Evolutionary conservation across 2,888 invertebrate species (phyloP).

Genomic region (Bedellia somnulentella): DNA sequence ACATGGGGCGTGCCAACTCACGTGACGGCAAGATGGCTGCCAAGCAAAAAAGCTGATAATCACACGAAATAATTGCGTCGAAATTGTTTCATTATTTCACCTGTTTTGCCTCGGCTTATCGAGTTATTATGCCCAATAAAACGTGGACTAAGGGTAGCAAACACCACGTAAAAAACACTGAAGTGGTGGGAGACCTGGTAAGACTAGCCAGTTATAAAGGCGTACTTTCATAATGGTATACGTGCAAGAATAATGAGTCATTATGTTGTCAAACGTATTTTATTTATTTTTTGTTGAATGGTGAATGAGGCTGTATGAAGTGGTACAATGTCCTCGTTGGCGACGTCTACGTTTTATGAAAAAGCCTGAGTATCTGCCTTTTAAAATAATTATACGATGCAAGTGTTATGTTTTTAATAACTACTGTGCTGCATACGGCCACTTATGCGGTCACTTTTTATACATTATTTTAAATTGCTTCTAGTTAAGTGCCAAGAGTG

Average conservation of each 20-base stretch:
- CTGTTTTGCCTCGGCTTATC: conserved; percentile 14
- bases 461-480: too few species aligned
- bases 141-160: background rate
- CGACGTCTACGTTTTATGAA: conserved; percentile 1
- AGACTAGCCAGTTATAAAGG: background rate
- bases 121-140: background rate
- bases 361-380: background rate
- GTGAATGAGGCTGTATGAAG: conserved; percentile 11
- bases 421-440: too few species aligned
- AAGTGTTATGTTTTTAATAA: conserved; percentile 1
- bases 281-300: conserved; percentile 12
- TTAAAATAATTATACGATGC: conserved; percentile 2
- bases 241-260: conserved; percentile 15
- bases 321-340: conserved; percentile 8
- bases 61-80: conserved; percentile 31
- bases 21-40: conserved; percentile 32
- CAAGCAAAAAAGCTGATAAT: conserved; percentile 22
- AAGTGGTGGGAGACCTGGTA: background rate
- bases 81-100: conserved; percentile 44
- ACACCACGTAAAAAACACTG: background rate
- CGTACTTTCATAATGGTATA: conserved; percentile 9
- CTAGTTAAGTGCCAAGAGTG: too few species aligned
- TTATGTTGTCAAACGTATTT: conserved; percentile 24
- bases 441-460: too few species aligned
- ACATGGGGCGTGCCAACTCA: conserved; percentile 26